Percentiles rank a stretch among this genome's conserved stretches.
These are phyloP conservation scores for Labeo calbasu DNA, from an alignment of 2,797 vertebrate genomes.

Conservation along the genomic window DNA sequence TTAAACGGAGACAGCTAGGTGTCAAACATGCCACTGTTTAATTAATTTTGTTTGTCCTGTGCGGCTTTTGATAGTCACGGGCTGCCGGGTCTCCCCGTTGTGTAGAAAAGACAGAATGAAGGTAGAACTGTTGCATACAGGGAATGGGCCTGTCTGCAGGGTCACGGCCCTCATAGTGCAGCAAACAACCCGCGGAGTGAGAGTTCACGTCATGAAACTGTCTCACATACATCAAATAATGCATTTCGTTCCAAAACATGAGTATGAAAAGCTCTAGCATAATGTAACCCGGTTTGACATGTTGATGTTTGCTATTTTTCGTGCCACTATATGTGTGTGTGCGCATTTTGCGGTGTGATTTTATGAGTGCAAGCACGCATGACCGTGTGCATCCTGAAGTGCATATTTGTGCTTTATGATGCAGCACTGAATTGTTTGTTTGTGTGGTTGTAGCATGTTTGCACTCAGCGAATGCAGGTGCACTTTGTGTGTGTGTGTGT, in stretches of 20 bases:
- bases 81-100: conserved; percentile 70
- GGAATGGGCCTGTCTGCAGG: conserved; percentile 45
- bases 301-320: background rate
- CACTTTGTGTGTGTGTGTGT: conserved; percentile 39
- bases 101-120: conserved; percentile 52
- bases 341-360: conserved; percentile 1
- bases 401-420: conserved; percentile 47
- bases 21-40: conserved; percentile 81
- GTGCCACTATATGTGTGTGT: background rate
- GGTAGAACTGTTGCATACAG: conserved; percentile 58
- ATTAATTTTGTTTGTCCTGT: conserved; percentile 86
- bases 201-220: conserved; percentile 28
- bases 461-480: conserved; percentile 37
- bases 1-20: conserved; percentile 79
- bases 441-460: conserved; percentile 30
- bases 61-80: conserved; percentile 76
- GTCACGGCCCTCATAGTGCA: conserved; percentile 11
- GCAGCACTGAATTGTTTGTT: conserved; percentile 30
- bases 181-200: conserved; percentile 24
- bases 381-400: conserved; percentile 40
- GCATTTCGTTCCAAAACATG: background rate
- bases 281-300: background rate
- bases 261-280: background rate
- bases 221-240: conserved; percentile 12
- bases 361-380: conserved; percentile 18